Conservation (phyloP, 2,888 invertebrate species). For the Aspidapion aeneum region DNA sequence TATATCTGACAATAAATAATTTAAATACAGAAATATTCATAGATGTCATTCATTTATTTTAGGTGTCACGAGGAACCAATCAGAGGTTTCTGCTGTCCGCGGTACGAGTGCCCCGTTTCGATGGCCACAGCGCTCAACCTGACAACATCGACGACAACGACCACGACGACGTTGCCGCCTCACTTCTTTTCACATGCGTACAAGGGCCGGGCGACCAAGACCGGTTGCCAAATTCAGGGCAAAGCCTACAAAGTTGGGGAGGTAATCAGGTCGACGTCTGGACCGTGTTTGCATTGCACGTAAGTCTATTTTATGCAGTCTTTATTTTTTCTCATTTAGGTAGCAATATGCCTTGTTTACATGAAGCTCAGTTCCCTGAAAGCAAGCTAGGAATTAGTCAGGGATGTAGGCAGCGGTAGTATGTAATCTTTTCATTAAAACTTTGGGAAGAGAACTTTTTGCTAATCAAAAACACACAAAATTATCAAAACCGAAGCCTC, state of each 20-base stretch:
- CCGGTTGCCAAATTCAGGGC: constrained; percentile 84
- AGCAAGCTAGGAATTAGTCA: no score
- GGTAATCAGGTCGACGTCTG: constrained; percentile 79
- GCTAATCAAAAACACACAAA: no score
- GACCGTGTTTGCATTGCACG: constrained; percentile 93
- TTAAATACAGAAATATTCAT: no score
- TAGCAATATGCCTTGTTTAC: no score
- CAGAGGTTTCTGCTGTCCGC: constrained; percentile 90
- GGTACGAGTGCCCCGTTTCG: constrained; percentile 90
- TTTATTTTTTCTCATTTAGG: constrained; percentile 1
- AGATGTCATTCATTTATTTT: background rate
- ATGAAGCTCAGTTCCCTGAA: no score
- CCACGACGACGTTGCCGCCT: constrained; percentile 80
- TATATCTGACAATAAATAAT: no score
- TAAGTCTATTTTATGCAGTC: constrained; percentile 64
- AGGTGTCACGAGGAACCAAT: constrained; percentile 92
- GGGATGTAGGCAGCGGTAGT: no score
- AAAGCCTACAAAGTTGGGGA: constrained; percentile 84
- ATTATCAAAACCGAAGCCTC: no score
- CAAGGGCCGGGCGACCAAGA: constrained; percentile 67
- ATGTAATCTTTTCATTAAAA: no score
- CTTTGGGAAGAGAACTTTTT: no score
- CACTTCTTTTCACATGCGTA: constrained; percentile 79
- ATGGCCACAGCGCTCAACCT: constrained; percentile 80
- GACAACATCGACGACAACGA: constrained; percentile 84